These are phyloP conservation scores for Lucinisca nassula DNA, from an alignment of 2,888 invertebrate species.

Conservation along the genomic window DNA sequence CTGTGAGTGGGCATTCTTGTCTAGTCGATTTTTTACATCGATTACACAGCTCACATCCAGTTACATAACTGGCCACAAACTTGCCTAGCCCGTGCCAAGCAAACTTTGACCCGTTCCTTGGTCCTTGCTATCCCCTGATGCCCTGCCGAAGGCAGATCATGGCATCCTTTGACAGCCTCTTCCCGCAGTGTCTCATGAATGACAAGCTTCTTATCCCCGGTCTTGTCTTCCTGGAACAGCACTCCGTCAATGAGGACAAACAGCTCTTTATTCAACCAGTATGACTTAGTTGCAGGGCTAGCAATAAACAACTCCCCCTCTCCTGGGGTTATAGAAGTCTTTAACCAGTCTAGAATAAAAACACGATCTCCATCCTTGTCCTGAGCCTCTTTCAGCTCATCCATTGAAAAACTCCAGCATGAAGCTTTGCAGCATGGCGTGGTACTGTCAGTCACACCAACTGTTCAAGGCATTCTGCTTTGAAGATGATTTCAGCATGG, in stretches of 20 bases:
- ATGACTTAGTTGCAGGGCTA: constrained; percentile 12
- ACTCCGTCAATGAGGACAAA: background rate
- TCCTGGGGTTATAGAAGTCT: background rate
- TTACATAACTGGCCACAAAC: constrained; percentile 10
- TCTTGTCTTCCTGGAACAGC: background rate
- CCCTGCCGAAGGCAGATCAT: constrained; percentile 42
- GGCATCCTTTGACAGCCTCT: background rate
- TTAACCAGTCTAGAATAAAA: background rate
- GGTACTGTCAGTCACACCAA: too few relatives aligned
- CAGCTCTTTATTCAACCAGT: constrained; percentile 12
- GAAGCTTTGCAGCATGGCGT: background rate
- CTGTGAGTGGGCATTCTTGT: background rate
- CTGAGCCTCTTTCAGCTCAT: background rate
- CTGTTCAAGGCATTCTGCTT: too few relatives aligned
- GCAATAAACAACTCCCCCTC: background rate
- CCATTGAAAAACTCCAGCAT: background rate
- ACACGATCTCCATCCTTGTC: background rate
- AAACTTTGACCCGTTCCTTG: constrained; percentile 5
- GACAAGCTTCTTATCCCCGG: background rate
- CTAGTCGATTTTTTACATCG: constrained; percentile 4
- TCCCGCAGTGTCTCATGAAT: constrained; percentile 19
- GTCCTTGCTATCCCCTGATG: constrained; percentile 52
- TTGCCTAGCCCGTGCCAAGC: constrained; percentile 34
- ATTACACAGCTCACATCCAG: constrained; percentile 11
- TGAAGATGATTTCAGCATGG: too few relatives aligned